Evolutionary conservation across 2,888 invertebrate species (phyloP), one percentile per base, ranked within the genome.

Genomic region (Parnassius apollo): DNA sequence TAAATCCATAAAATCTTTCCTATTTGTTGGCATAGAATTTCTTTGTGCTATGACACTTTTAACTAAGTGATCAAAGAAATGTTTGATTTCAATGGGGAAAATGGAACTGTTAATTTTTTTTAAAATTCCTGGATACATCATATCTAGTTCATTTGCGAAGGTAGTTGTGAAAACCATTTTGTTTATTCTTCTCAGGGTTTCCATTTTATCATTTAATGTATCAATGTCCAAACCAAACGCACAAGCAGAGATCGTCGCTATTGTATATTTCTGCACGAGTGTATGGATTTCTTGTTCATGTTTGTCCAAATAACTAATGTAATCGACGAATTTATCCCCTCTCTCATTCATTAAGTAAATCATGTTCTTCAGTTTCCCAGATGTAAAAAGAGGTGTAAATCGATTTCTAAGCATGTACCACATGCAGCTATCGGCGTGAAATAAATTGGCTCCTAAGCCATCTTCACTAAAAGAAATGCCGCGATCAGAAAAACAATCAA

Each of bases 361-460:
- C 85, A 86, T 86, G 45, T 79, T 81, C 64, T 78, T 85, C n/a
- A 85, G 66, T 70, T 86, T 86, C 2, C 81, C 79, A 0, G 85
- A 75, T 4, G 83, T 83, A 58, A 86, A 86, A 12, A 83, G 68
- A 0, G 85, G 83, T 1, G 80, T 77, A n/a, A 87, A 77, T 2
- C 73, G 71, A 48, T 71, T 75, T 59, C 84, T 75, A 10, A 84
- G 67, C 0, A 75, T 66, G 12, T 71, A 68, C 86, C 86, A 87
- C 0, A 74, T 75, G 0, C 82, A 79, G 3, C 76, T 81, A 42
- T 82, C 77, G 0, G 80, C 76, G 55, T 78, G 76, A 58, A 86
- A 86, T 13, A 87, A 61, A 61, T 86, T 84, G 4, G 64, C 65
- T 35, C 81, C 81, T 35, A 86, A 62, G 3, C 77, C 80, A 59